These are phyloP conservation scores for Gymnocypris eckloni DNA, from an alignment of 2,797 vertebrate genomes.

Conservation along the genomic window DNA sequence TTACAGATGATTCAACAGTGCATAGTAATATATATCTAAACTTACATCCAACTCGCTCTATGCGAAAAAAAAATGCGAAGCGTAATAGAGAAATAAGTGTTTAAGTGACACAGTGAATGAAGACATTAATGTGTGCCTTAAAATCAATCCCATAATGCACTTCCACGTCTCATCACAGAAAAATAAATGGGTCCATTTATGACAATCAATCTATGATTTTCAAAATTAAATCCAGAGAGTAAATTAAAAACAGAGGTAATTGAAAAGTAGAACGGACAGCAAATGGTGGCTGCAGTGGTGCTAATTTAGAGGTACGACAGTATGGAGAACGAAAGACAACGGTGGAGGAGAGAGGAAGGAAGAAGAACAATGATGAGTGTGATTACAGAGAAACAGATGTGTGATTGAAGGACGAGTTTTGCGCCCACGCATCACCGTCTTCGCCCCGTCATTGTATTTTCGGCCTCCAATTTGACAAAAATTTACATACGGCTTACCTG, in stretches of 20 bases:
- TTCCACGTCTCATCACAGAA: slow-evolving; percentile 42
- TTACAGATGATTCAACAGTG: slow-evolving; percentile 47
- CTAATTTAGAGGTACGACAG: slow-evolving; percentile 47
- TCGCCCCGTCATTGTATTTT: slow-evolving; percentile 41
- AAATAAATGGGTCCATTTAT: slow-evolving; percentile 59
- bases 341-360: slow-evolving; percentile 25
- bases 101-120: slow-evolving; percentile 52
- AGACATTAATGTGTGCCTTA: slow-evolving; percentile 41
- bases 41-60: background rate
- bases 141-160: slow-evolving; percentile 54
- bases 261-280: slow-evolving; percentile 46
- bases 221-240: slow-evolving; percentile 53
- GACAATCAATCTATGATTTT: slow-evolving; percentile 48
- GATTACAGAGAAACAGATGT: slow-evolving; percentile 51
- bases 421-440: slow-evolving; percentile 35
- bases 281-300: background rate
- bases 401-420: slow-evolving; percentile 54
- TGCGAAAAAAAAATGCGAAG: background rate
- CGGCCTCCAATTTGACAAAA: slow-evolving; percentile 59
- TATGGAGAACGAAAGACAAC: slow-evolving; percentile 22
- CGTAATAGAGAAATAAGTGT: slow-evolving; percentile 41
- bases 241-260: slow-evolving; percentile 57
- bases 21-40: slow-evolving; percentile 24
- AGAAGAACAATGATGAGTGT: slow-evolving; percentile 50
- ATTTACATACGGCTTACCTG: slow-evolving; percentile 63